phyloP scores from a whole-genome alignment of 2,888 invertebrate species.

The Drosophila fungiperda region DNA sequence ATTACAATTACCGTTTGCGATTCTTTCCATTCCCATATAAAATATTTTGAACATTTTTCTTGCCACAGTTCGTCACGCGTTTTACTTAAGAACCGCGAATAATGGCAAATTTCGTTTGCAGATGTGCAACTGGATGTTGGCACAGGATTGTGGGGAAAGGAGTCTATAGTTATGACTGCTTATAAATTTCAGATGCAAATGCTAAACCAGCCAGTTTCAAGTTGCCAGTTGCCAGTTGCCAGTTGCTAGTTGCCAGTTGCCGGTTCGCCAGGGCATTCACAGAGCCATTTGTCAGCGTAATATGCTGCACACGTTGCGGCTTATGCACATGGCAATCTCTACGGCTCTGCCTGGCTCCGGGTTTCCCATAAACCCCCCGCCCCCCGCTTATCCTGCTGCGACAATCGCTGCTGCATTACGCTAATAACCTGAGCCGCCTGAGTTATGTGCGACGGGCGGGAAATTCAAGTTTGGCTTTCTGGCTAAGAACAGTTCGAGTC shows the following conservation, averaged over 20 bases:
- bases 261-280: constrained; percentile 46
- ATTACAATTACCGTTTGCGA: neutral
- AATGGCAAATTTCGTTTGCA: constrained; percentile 67
- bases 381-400: constrained; percentile 30
- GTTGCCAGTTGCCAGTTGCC: constrained; percentile 10
- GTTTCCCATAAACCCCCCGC: constrained; percentile 25
- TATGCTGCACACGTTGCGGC: constrained; percentile 76
- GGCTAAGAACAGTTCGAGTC: constrained; percentile 34
- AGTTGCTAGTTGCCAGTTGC: constrained; percentile 31
- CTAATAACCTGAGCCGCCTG: constrained; percentile 74
- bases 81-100: constrained; percentile 52
- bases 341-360: constrained; percentile 25
- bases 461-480: constrained; percentile 30
- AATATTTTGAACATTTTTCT: constrained; percentile 39
- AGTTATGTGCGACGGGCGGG: constrained; percentile 62
- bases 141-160: neutral
- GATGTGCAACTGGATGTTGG: constrained; percentile 48
- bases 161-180: constrained; percentile 69
- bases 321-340: constrained; percentile 74
- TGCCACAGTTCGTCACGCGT: constrained; percentile 58
- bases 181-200: constrained; percentile 80
- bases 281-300: constrained; percentile 76
- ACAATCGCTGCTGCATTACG: constrained; percentile 78
- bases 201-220: constrained; percentile 55
- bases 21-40: constrained; percentile 10